phyloP scores from a whole-genome alignment of 1,140 invertebrate species.

The Protaetia brevitarsis region DNA sequence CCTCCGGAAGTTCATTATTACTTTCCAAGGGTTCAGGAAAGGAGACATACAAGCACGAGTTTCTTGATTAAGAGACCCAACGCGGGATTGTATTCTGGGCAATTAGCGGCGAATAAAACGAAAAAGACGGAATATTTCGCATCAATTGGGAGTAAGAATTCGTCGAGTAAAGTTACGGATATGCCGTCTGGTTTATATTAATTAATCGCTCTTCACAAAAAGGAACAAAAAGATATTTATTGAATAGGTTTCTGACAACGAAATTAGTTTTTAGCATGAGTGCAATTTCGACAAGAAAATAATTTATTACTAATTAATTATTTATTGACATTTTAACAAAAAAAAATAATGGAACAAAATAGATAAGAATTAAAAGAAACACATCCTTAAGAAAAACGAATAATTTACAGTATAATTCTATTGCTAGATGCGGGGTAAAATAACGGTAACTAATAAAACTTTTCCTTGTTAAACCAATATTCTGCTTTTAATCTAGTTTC shows the following conservation, averaged over 20 bases:
- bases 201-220: too few species aligned
- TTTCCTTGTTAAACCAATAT: too few species aligned
- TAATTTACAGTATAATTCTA: too few species aligned
- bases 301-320: too few species aligned
- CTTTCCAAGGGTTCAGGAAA: slow-evolving; percentile 45
- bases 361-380: too few species aligned
- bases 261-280: neutral
- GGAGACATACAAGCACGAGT: slow-evolving; percentile 45
- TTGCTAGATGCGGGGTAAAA: too few species aligned
- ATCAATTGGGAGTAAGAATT: slow-evolving; percentile 19
- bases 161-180: slow-evolving; percentile 61
- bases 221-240: too few species aligned
- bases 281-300: neutral
- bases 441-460: too few species aligned
- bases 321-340: too few species aligned
- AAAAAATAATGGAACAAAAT: too few species aligned
- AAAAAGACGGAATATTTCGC: slow-evolving; percentile 23
- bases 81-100: slow-evolving; percentile 60
- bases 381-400: too few species aligned
- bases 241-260: neutral
- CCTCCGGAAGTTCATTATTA: slow-evolving; percentile 40
- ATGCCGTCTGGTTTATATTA: slow-evolving; percentile 70
- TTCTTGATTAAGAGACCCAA: slow-evolving; percentile 60
- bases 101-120: slow-evolving; percentile 39
- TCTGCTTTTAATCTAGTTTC: too few species aligned